Percentiles rank a stretch among this genome's conserved stretches.
phyloP scores from a whole-genome alignment of 1,140 invertebrate species.

The Platyscapa corneri region DNA sequence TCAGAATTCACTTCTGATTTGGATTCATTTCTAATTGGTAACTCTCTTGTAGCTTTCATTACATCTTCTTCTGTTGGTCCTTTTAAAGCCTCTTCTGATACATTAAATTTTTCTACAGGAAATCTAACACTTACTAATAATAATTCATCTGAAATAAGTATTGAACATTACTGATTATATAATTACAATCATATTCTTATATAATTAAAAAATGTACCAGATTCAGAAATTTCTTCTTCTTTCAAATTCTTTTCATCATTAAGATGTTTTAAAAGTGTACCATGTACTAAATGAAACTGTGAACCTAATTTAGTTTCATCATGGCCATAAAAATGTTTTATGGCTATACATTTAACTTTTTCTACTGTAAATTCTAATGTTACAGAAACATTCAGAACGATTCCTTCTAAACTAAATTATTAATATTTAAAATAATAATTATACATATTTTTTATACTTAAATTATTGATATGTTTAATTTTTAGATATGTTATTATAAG shows the following conservation, averaged over 20 bases:
- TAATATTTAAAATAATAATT: conserved; percentile 21
- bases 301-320: conserved; percentile 60
- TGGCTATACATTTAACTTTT: conserved; percentile 67
- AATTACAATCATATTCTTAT: conserved; percentile 15
- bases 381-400: conserved; percentile 61
- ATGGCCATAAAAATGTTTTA: conserved; percentile 69
- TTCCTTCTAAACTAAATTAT: conserved; percentile 65
- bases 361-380: conserved; percentile 67
- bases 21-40: conserved; percentile 63
- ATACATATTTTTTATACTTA: not conserved
- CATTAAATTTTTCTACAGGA: conserved; percentile 57
- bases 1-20: conserved; percentile 58
- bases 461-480: not conserved
- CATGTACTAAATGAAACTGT: conserved; percentile 67
- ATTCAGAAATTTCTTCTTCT: conserved; percentile 65
- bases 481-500: not conserved
- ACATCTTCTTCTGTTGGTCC: conserved; percentile 70
- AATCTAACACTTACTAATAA: conserved; percentile 66
- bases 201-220: conserved; percentile 57
- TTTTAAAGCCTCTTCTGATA: conserved; percentile 65
- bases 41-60: conserved; percentile 63
- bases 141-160: conserved; percentile 67
- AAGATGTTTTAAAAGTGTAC: conserved; percentile 62
- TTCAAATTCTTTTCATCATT: conserved; percentile 63
- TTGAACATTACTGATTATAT: not conserved